Percentiles rank a stretch among this genome's conserved stretches.
phyloP scores from a whole-genome alignment of 2,797 vertebrate genomes.

The Sebastes cheni region DNA sequence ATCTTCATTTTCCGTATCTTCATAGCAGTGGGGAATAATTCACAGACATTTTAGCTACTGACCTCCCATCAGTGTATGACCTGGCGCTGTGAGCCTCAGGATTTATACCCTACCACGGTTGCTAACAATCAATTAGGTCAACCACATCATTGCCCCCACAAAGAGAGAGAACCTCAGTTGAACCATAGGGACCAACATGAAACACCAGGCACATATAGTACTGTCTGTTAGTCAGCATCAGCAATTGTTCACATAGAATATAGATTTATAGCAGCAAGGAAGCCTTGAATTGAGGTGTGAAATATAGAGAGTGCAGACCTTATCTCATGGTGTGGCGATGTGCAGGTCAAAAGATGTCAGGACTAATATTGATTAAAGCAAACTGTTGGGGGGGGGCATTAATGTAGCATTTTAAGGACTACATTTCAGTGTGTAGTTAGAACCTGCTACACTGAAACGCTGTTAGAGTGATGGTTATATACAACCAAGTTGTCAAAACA shows the following conservation, averaged over 20 bases:
- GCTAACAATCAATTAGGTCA: conserved; percentile 4
- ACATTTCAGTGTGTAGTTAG: background rate
- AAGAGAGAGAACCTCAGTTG: background rate
- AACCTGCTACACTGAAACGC: background rate
- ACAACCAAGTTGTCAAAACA: background rate
- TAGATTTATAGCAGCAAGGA: background rate
- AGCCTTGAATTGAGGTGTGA: background rate
- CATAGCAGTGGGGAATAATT: background rate
- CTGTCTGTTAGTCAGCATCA: background rate
- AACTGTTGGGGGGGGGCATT: background rate
- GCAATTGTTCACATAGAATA: background rate
- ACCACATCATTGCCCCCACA: background rate
- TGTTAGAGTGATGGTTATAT: background rate
- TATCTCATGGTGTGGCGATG: background rate
- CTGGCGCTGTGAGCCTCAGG: background rate
- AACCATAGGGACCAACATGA: background rate
- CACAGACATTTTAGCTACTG: background rate
- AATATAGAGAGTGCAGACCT: background rate
- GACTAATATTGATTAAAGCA: background rate
- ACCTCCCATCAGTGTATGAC: background rate
- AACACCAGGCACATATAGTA: background rate
- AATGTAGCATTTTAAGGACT: background rate
- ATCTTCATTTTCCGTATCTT: conserved; percentile 8
- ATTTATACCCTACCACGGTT: background rate
- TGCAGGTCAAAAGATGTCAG: background rate